Conservation (phyloP, 2,113 vertebrate species). For the Zonotrichia leucophrys region DNA sequence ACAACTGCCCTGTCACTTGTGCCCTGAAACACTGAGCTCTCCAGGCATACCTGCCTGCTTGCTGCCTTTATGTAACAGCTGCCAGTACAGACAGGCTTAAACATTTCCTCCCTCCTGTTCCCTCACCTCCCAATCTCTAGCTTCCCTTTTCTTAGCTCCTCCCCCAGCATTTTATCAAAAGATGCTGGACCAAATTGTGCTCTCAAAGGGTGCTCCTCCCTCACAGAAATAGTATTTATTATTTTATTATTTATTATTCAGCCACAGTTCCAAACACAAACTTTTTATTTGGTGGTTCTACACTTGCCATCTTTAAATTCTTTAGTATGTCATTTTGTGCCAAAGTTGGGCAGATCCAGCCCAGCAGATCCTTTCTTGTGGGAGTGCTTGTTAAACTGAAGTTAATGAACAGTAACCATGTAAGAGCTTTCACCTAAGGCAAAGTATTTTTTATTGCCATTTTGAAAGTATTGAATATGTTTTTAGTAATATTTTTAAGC, state of each 20-base stretch:
- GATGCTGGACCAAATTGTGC: neutral
- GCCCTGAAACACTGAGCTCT: neutral
- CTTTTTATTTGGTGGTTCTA: neutral
- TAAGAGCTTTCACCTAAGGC: neutral
- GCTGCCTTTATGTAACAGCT: neutral
- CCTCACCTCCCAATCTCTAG: accelerated
- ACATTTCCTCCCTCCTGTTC: neutral
- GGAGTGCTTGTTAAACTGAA: neutral
- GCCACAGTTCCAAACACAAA: neutral
- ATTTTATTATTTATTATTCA: neutral
- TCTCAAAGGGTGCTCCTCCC: neutral
- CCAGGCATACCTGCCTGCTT: neutral
- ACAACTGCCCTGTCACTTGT: neutral
- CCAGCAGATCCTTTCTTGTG: neutral
- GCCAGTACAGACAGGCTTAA: neutral
- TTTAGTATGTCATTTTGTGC: neutral
- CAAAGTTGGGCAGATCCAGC: neutral
- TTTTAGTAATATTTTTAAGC: neutral
- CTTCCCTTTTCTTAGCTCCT: neutral
- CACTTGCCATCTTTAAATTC: neutral
- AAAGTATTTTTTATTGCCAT: neutral
- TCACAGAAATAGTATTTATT: neutral
- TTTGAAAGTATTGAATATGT: neutral
- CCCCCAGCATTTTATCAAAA: neutral
- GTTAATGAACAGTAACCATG: neutral